Evolutionary conservation across 2,113 vertebrate species (phyloP).

Genomic region (Echinops telfairi): DNA sequence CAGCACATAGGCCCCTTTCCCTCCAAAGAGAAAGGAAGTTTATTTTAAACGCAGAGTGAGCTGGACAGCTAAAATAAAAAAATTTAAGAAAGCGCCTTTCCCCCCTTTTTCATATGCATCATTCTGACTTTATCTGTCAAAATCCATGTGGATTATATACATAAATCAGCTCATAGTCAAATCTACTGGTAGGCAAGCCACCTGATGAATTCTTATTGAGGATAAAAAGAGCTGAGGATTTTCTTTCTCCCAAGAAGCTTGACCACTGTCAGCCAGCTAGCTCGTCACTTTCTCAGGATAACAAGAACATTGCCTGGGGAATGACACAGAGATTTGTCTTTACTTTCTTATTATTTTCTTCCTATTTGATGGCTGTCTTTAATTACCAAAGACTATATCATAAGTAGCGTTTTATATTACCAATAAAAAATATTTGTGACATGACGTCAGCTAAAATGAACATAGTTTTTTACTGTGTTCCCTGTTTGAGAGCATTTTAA

Average conservation of each 20-base stretch:
- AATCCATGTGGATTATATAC: conserved; percentile 52
- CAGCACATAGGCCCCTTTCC: conserved; percentile 7
- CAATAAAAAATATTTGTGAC: conserved; percentile 34
- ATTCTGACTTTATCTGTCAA: conserved; percentile 54
- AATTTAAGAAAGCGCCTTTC: too few species aligned
- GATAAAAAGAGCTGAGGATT: conserved; percentile 18
- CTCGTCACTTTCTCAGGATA: conserved; percentile 46
- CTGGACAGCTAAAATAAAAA: conserved; percentile 41
- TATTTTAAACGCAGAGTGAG: conserved; percentile 59
- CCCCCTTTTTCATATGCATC: conserved; percentile 49
- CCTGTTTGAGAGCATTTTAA: conserved; percentile 4
- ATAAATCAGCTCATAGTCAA: conserved; percentile 45
- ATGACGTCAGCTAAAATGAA: not conserved
- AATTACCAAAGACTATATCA: conserved; percentile 29
- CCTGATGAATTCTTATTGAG: conserved; percentile 13
- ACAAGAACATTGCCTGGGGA: conserved; percentile 14
- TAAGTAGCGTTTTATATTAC: conserved; percentile 22
- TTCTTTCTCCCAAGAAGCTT: not conserved
- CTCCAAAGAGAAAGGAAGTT: conserved; percentile 34
- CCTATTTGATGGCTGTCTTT: conserved; percentile 32
- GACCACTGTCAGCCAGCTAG: not conserved
- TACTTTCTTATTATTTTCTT: conserved; percentile 52
- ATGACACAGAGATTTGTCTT: not conserved
- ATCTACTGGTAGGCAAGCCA: conserved; percentile 37
- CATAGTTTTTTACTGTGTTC: not conserved